Base-by-base conservation (phyloP, 2,113 vertebrate genomes). In the Perognathus longimembris region DNA sequence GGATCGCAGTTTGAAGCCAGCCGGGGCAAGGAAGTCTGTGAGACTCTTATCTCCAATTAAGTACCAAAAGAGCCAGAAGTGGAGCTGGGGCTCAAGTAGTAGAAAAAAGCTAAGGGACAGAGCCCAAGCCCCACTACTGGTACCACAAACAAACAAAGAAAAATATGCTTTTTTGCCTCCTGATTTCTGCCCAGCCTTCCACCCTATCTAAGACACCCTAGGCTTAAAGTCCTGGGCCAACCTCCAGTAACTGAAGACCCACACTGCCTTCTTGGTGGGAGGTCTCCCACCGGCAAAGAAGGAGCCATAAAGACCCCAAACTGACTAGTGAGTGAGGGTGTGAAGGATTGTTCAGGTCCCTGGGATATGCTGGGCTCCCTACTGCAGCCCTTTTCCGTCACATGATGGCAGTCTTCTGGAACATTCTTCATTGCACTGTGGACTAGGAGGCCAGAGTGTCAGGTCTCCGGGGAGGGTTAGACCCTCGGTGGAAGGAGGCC, bases 221-320 rank as follows among this genome's bases (percentile, higher is more conserved):
- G 36, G 70, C 14, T 14, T 11, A 1, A 12, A 14, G 32, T 36
- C 5, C 2, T 36, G 24, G 5, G 32, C 18, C 97, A 99, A 98
- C 10, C 99, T 99, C 96, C 99, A 98, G 98, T 15, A 54, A 96
- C 98, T 99, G 30, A 99, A 99, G 28, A 36, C 9, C 14, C 5
- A 30, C 24, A 21, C 22, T 21, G 93, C 99, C 99, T 9, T 98
- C 9, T 98, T 98, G 87, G 34, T 82, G 32, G 88, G 36, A 83
- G 32, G 28, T 36, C 50, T 40, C 32, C 32, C 6, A 18, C 3
- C n/a, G 3, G n/a, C 30, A 11, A 79, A 70, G 50, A 45, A 90
- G 26, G 36, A 67, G 59, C n/a, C 6, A 1, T 2, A 6, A 86
- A 26, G 63, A 32, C 28, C 50, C 36, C 40, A 28, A 30, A n/a